Evolutionary conservation across 2,888 invertebrate genomes (phyloP), one percentile per base, ranked within the genome.

Genomic region (Venusia cambrica): DNA sequence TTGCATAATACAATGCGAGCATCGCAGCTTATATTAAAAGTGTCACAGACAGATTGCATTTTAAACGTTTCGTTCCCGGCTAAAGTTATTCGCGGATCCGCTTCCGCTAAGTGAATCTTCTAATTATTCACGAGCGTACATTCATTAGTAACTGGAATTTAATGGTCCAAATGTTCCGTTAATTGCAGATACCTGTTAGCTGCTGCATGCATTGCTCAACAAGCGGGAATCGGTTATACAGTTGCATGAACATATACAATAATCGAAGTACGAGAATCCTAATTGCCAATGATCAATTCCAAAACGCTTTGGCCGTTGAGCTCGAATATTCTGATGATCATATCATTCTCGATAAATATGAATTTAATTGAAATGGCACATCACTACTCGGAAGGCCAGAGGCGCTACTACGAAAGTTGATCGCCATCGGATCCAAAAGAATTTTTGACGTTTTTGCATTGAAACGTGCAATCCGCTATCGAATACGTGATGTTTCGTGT

Each of bases 1-100:
- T 73, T 68, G 73, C 72, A 73, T 77, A 78, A 75, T 73, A 73
- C 76, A 77, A 72, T 71, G 70, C 69, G 72, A 71, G 64, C 71
- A 61, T 67, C 71, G 71, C 66, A 66, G 61, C 64, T 67, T 64
- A 59, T 66, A 63, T 57, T 62, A 53, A 57, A 63, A 62, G 58
- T 48, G 57, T 62, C 59, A 55, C 41, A 45, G 42, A 31, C 58
- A 62, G 58, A 54, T 39, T 50, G 37, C 49, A 51, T 57, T 57
- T 39, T 33, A 38, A 45, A 30, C 36, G 21, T 39, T 37, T 24
- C 26, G 30, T 25, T 37, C 36, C 29, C 28, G 13, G 35, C 49
- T 40, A 40, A 51, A 47, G 39, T 35, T 32, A 24, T 24, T 40
- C 32, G 36, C 26, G 25, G 11, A 43, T 40, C 44, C 30, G 37